Conservation (phyloP, 1,140 invertebrate species). For the Pogonomyrmex barbatus region DNA sequence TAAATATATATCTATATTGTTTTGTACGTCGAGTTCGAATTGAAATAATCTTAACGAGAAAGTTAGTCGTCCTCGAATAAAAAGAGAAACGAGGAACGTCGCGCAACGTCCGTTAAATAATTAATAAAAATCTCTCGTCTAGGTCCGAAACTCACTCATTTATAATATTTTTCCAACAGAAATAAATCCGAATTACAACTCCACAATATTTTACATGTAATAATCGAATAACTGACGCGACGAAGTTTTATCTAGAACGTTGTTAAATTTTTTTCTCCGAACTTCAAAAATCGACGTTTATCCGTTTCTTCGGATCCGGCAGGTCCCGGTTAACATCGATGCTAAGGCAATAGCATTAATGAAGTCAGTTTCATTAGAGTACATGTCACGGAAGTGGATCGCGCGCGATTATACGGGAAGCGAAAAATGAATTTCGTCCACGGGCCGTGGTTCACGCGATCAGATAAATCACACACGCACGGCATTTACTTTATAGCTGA, state of each 20-base stretch:
- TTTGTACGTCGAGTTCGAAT: too few relatives aligned
- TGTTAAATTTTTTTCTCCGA: background rate
- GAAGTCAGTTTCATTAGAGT: constrained; percentile 20
- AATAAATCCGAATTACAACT: too few relatives aligned
- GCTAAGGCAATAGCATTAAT: background rate
- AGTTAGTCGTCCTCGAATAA: too few relatives aligned
- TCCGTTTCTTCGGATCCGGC: background rate
- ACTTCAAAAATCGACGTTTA: background rate
- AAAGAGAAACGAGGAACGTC: too few relatives aligned
- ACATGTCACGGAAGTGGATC: background rate
- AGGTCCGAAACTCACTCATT: too few relatives aligned
- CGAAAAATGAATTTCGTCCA: constrained; percentile 54
- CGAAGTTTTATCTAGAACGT: background rate
- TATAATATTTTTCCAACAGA: too few relatives aligned
- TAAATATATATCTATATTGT: too few relatives aligned
- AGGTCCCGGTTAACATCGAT: background rate
- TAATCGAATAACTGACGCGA: background rate
- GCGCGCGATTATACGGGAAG: background rate
- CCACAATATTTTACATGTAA: background rate
- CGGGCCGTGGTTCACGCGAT: constrained; percentile 56
- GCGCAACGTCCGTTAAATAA: background rate
- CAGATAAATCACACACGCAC: constrained; percentile 66
- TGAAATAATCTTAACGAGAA: too few relatives aligned
- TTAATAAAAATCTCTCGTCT: too few relatives aligned
- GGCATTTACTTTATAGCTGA: constrained; percentile 51